phyloP scores from a whole-genome alignment of 2,797 vertebrate species.

The Silurus aristotelis region DNA sequence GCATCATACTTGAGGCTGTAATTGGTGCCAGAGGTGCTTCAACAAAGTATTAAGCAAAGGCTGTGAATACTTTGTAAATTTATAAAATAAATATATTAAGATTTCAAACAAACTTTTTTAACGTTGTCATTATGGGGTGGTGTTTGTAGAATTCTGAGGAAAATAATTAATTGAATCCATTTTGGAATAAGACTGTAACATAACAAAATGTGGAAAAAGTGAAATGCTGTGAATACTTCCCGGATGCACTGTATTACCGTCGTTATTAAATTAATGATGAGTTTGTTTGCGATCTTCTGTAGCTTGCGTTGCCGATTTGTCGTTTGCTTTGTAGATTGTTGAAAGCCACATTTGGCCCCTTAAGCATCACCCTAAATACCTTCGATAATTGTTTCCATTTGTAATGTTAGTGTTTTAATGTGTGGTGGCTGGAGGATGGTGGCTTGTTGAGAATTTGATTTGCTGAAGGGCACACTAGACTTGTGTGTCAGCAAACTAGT shows the following conservation, averaged over 20 bases:
- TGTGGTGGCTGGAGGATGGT: conserved; percentile 12
- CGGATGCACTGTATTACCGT: neutral
- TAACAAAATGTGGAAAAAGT: too few relatives aligned
- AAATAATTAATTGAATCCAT: too few relatives aligned
- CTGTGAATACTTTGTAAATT: too few relatives aligned
- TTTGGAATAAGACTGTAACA: too few relatives aligned
- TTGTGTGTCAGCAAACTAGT: neutral
- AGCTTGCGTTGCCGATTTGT: neutral
- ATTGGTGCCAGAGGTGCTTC: too few relatives aligned
- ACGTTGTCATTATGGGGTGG: too few relatives aligned
- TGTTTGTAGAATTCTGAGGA: too few relatives aligned
- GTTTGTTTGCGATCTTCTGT: neutral
- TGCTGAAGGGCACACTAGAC: neutral
- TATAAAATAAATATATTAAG: too few relatives aligned
- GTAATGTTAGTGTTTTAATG: neutral
- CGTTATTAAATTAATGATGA: neutral
- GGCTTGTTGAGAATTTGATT: neutral
- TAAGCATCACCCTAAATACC: neutral
- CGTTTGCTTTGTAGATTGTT: neutral
- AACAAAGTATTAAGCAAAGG: too few relatives aligned
- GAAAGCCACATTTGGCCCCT: neutral
- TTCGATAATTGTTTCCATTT: conserved; percentile 10
- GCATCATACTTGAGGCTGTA: too few relatives aligned
- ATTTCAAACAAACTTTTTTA: too few relatives aligned
- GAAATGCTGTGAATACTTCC: too few relatives aligned